Conservation (phyloP, 1,140 invertebrate genomes). For the Anoplophora glabripennis region DNA sequence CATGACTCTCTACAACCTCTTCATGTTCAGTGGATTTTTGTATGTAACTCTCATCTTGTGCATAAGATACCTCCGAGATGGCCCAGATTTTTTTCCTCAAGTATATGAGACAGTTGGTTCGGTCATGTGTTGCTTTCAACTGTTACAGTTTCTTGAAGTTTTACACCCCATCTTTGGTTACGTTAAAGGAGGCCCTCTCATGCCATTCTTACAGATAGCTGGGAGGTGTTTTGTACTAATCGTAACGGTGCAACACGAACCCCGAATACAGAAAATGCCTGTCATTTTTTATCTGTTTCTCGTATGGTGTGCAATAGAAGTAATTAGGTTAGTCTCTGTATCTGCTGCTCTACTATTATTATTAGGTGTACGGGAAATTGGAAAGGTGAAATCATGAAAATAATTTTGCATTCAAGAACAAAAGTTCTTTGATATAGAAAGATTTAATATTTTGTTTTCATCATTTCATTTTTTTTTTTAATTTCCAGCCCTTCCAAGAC, state of each 20-base stretch:
- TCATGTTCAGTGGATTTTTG: constrained; percentile 84
- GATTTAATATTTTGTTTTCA: no score
- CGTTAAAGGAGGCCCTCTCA: constrained; percentile 67
- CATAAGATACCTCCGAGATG: constrained; percentile 72
- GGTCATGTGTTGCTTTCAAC: constrained; percentile 78
- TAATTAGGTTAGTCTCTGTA: constrained; percentile 66
- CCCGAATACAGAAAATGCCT: constrained; percentile 81
- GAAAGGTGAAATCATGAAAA: no score
- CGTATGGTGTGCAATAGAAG: constrained; percentile 77
- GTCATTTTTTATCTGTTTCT: constrained; percentile 84
- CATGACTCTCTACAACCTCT: constrained; percentile 85
- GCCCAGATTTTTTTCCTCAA: constrained; percentile 66
- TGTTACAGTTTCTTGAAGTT: constrained; percentile 83
- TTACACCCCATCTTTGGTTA: constrained; percentile 87
- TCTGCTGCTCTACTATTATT: no score
- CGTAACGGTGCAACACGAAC: constrained; percentile 78
- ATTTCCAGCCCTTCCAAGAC: no score
- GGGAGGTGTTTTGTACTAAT: constrained; percentile 81
- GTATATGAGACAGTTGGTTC: constrained; percentile 76
- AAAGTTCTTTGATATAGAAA: no score
- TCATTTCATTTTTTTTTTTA: no score
- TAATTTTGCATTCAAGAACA: no score
- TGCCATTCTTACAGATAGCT: constrained; percentile 68
- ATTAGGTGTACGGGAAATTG: no score
- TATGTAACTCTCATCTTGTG: constrained; percentile 75